Evolutionary conservation across 2,888 invertebrate genomes (phyloP).

Genomic region (Eudemis profundana): DNA sequence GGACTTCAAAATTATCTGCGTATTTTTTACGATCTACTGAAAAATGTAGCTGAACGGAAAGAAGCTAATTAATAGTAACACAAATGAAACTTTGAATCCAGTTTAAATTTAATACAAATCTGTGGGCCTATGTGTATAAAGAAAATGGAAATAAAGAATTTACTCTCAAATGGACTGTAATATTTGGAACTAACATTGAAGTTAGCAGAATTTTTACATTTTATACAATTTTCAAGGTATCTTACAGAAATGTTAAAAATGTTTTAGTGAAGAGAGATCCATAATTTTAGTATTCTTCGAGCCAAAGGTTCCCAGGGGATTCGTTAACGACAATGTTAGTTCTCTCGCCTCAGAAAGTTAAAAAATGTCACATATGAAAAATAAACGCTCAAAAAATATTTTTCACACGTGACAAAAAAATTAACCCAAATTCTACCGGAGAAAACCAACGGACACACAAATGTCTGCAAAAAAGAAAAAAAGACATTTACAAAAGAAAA

Average conservation of each 20-base stretch:
- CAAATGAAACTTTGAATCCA: too few relatives aligned
- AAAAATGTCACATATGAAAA: conserved; percentile 60
- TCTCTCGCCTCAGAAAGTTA: conserved; percentile 50
- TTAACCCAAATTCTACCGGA: conserved; percentile 79
- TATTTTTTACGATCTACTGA: too few relatives aligned
- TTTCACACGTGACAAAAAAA: conserved; percentile 62
- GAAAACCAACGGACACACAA: conserved; percentile 78
- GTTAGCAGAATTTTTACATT: conserved; percentile 55
- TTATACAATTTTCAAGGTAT: conserved; percentile 47
- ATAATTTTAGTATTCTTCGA: conserved; percentile 3
- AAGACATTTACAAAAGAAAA: conserved; percentile 57
- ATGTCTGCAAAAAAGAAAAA: conserved; percentile 72
- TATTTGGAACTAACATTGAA: conserved; percentile 65
- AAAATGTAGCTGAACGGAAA: too few relatives aligned
- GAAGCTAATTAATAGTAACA: too few relatives aligned
- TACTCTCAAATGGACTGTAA: conserved; percentile 27
- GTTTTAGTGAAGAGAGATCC: conserved; percentile 27
- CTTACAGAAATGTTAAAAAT: conserved; percentile 30
- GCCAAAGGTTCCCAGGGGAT: conserved; percentile 29
- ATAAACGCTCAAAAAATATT: conserved; percentile 22
- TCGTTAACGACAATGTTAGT: conserved; percentile 65
- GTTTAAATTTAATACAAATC: too few relatives aligned
- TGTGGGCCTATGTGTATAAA: too few relatives aligned
- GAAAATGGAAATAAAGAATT: not conserved
- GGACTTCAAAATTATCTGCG: too few relatives aligned